phyloP scores from a whole-genome alignment of 2,888 invertebrate species.

The Alloplasta piceator region DNA sequence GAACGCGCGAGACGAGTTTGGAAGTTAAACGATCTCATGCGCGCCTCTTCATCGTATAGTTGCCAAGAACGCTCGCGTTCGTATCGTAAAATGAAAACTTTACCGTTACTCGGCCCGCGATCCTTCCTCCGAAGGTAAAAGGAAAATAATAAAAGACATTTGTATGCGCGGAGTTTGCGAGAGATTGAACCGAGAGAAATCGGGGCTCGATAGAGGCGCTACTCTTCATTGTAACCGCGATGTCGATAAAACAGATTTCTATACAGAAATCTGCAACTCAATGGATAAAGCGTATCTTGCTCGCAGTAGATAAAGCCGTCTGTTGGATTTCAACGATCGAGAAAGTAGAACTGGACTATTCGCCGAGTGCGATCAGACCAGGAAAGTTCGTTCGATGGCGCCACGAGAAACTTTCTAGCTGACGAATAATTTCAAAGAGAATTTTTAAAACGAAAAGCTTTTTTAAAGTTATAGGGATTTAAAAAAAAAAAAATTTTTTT shows the following conservation, averaged over 20 bases:
- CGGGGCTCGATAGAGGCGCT: conserved; percentile 5
- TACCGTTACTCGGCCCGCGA: conserved; percentile 80
- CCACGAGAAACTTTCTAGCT: background rate
- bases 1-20: conserved; percentile 48
- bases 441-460: background rate
- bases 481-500: background rate
- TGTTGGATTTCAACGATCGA: background rate
- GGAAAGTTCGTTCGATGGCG: background rate
- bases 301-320: conserved; percentile 10
- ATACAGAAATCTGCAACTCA: background rate
- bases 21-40: conserved; percentile 53
- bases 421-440: background rate
- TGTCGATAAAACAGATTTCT: background rate
- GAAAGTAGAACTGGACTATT: conserved; percentile 12
- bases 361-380: conserved; percentile 16
- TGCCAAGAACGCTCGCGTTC: conserved; percentile 35
- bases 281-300: conserved; percentile 5
- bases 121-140: conserved; percentile 49
- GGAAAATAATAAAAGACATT: conserved; percentile 25
- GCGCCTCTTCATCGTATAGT: conserved; percentile 10
- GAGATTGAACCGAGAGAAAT: background rate
- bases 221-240: background rate
- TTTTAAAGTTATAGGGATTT: too few species aligned
- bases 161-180: background rate
- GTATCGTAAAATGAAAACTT: conserved; percentile 62